Base-by-base conservation (phyloP, 2,888 invertebrate species). In the Eristalinus sepulchralis region DNA sequence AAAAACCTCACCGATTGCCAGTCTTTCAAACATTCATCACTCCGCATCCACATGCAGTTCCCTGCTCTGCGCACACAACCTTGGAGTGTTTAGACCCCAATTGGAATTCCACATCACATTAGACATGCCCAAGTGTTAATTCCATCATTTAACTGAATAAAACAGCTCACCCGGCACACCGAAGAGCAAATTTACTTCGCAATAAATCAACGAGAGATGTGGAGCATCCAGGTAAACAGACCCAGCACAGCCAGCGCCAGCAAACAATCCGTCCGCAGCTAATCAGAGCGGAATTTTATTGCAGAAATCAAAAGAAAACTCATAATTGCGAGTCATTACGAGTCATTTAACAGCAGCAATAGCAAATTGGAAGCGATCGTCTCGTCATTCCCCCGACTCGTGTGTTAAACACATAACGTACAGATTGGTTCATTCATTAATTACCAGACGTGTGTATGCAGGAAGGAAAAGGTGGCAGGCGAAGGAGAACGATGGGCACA, bases 231-330 rank as follows among this genome's bases (percentile, higher is more conserved):
- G 60, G 20, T 62, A 62, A 71, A 47, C 39, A 71, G 5, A 68
- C 27, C 4, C 2, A 34, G 34, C 34, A 39, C 13, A 9, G 4
- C 39, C 13, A 9, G 4, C 39, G 39, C 39, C n/a, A 13, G 39
- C 27, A 27, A 47, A 31, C 47, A 24, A 62, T 20, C 72, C 34
- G 27, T 55, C 17, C 6, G 22, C 8, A 64, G 39, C 17, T 67
- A 76, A 76, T 22, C 47, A 76, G 59, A 67, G 60, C 76, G 24
- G 24, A 47, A 59, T 76, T 67, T 76, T 67, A 76, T 76, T 66
- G 64, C 57, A 31, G 33, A 64, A 57, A 64, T 34, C 22, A 73
- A 55, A 3, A 53, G 57, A n/a, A 8, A 75, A 36, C 17, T 20
- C 33, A 10, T 55, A 67, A 64, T 36, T 36, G 59, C 34, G 10